Evolutionary conservation across 2,797 vertebrate species (phyloP).

Genomic region (Anabacerthia variegaticeps): DNA sequence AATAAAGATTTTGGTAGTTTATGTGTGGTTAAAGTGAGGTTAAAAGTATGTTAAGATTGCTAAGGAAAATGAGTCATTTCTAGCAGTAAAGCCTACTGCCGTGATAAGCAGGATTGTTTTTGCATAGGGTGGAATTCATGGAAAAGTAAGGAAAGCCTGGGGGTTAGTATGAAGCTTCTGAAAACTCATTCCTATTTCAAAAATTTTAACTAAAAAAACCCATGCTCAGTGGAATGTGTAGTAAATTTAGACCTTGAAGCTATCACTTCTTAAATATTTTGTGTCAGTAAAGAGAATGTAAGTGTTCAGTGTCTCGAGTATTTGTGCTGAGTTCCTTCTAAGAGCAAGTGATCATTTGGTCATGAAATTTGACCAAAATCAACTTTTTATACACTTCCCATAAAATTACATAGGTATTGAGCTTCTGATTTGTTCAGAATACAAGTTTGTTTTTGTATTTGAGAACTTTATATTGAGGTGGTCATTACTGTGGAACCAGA

Average conservation of each 20-base stretch:
- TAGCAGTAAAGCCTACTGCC: not conserved
- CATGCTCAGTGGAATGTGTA: not conserved
- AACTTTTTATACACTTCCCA: not conserved
- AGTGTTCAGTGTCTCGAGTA: not conserved
- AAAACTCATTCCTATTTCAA: not conserved
- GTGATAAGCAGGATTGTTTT: not conserved
- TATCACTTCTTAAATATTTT: not conserved
- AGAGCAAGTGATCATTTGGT: not conserved
- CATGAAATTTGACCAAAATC: not conserved
- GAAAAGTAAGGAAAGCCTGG: not conserved
- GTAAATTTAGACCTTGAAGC: not conserved
- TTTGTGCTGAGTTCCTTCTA: not conserved
- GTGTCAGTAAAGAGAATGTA: not conserved
- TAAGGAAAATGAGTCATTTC: not conserved
- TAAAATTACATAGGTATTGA: not conserved
- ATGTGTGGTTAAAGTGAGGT: not conserved
- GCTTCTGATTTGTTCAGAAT: not conserved
- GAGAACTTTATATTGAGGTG: not conserved
- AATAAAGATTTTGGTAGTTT: not conserved
- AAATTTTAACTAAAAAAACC: not conserved
- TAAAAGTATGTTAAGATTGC: not conserved
- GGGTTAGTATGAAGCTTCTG: not conserved
- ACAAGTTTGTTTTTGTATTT: not conserved
- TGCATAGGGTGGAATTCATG: not conserved
- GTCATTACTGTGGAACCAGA: not conserved